phyloP scores from a whole-genome alignment of 2,888 invertebrate genomes.

The Imbricaverruca yamaguchii region DNA sequence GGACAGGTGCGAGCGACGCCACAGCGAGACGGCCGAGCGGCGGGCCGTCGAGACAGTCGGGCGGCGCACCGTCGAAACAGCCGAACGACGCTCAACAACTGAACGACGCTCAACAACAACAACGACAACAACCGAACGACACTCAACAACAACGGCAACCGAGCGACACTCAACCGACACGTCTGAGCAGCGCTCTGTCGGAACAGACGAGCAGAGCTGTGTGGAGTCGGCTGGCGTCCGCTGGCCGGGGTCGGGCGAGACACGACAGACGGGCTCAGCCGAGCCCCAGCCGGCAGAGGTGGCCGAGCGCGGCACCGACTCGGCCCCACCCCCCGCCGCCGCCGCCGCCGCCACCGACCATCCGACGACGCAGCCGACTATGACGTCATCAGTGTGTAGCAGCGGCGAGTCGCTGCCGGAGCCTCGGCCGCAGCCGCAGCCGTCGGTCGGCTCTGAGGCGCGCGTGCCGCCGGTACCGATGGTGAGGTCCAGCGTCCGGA shows the following conservation, averaged over 20 bases:
- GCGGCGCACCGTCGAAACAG: not conserved
- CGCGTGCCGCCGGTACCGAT: slow-evolving; percentile 3
- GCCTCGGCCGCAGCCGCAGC: not conserved
- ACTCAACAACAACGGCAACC: no score
- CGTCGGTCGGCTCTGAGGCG: not conserved
- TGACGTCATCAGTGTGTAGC: not conserved
- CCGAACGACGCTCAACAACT: no score
- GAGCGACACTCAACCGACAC: not conserved
- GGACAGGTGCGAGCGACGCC: not conserved
- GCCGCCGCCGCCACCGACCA: not conserved
- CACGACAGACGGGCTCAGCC: not conserved
- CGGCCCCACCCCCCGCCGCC: not conserved
- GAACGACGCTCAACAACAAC: no score
- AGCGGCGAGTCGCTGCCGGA: not conserved
- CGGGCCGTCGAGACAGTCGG: not conserved
- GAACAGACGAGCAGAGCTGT: not conserved
- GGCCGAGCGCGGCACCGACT: not conserved
- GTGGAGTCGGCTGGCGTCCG: not conserved
- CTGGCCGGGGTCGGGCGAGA: no score
- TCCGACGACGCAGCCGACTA: not conserved
- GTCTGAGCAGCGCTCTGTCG: not conserved
- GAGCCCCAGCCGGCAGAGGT: not conserved
- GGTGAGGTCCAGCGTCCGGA: slow-evolving; percentile 2
- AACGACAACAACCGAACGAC: no score
- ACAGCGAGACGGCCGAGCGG: not conserved